A percentile compares a stretch with the other conserved stretches of the same genome.
phyloP scores from a whole-genome alignment of 1,140 invertebrate genomes.

The Magallana gigas region DNA sequence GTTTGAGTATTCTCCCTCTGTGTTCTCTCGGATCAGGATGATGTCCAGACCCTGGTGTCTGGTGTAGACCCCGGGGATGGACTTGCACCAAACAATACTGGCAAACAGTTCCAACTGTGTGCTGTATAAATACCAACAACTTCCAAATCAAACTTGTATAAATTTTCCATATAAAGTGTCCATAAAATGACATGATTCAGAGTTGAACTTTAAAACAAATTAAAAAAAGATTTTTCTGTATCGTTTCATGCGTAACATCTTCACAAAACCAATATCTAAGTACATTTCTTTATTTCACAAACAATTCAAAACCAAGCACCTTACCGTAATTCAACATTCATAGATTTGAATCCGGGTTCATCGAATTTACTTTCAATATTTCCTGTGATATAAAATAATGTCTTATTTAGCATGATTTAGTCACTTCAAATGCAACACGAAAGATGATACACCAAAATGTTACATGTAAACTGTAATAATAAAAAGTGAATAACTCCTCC shows the following conservation, averaged over 20 bases:
- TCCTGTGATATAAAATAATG: constrained; percentile 64
- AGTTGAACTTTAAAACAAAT: too few relatives aligned
- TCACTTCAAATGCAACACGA: not conserved
- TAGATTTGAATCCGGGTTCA: constrained; percentile 69
- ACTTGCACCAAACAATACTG: constrained; percentile 97
- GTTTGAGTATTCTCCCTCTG: constrained; percentile 99
- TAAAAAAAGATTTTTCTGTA: too few relatives aligned
- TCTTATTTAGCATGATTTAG: not conserved
- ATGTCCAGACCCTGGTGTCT: constrained; percentile 95
- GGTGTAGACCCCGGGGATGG: constrained; percentile 92
- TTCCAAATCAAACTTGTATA: not conserved
- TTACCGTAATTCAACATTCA: constrained; percentile 76
- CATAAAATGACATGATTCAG: too few relatives aligned
- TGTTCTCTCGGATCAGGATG: constrained; percentile 98
- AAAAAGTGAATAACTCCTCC: too few relatives aligned
- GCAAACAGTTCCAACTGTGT: constrained; percentile 95
- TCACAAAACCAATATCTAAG: too few relatives aligned
- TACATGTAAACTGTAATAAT: too few relatives aligned
- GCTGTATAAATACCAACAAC: constrained; percentile 72
- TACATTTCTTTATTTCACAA: too few relatives aligned
- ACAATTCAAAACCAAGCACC: not conserved
- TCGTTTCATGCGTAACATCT: too few relatives aligned
- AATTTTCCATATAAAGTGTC: too few relatives aligned
- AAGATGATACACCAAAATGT: too few relatives aligned
- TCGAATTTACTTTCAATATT: constrained; percentile 75